These are phyloP conservation scores for Chymomyza fuscimana DNA, from an alignment of 2,888 invertebrate species.

Conservation along the genomic window DNA sequence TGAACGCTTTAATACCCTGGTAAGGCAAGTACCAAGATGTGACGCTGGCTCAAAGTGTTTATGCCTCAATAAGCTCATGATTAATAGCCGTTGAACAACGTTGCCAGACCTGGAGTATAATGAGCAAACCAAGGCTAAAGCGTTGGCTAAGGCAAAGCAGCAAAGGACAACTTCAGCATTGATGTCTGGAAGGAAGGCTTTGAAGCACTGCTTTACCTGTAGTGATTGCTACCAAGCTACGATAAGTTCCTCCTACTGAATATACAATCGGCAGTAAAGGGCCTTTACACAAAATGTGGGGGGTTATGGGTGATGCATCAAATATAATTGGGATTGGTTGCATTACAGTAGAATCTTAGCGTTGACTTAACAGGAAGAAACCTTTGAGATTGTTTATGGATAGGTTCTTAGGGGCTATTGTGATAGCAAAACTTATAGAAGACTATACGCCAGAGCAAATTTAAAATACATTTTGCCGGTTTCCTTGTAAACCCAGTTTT, in stretches of 20 bases:
- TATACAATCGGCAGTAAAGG: background rate
- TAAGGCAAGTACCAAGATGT: background rate
- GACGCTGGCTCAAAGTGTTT: conserved; percentile 64
- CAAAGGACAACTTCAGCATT: background rate
- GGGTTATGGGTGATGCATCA: background rate
- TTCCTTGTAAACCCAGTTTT: too few relatives aligned
- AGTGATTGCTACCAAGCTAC: background rate
- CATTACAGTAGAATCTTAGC: background rate
- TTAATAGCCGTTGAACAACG: conserved; percentile 65
- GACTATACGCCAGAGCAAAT: too few relatives aligned
- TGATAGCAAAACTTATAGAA: too few relatives aligned
- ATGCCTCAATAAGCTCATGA: conserved; percentile 78
- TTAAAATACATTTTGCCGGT: too few relatives aligned
- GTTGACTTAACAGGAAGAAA: background rate
- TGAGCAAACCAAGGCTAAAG: background rate
- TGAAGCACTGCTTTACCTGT: background rate
- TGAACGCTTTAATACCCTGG: background rate
- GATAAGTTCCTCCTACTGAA: background rate
- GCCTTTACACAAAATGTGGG: background rate
- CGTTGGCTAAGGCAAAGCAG: background rate
- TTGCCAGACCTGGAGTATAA: background rate
- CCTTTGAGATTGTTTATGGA: background rate
- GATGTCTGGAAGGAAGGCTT: background rate
- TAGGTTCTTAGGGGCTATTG: too few relatives aligned
- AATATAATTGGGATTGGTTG: background rate